Conservation (phyloP, 1,140 invertebrate species). For the Heterodera carotae region DNA sequence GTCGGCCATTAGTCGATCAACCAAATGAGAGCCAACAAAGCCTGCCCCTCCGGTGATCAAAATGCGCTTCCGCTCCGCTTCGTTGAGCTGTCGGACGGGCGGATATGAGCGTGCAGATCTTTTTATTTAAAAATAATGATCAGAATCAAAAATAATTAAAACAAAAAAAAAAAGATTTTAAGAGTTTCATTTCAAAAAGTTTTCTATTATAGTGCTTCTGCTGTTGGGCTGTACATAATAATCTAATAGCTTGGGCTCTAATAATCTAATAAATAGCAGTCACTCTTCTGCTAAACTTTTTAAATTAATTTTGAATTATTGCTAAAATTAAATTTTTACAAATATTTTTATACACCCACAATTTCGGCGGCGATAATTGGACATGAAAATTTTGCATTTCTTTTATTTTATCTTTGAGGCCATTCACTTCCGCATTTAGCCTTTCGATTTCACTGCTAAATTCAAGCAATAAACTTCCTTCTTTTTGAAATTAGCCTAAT, state of each 20-base stretch:
- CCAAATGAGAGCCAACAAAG: conserved; percentile 96
- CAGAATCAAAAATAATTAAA: no score
- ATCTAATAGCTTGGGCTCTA: no score
- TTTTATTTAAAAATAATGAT: no score
- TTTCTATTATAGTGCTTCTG: no score
- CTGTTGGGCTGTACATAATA: no score
- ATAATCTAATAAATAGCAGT: no score
- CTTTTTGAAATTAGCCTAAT: no score
- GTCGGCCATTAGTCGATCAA: conserved; percentile 88
- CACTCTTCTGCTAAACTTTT: no score
- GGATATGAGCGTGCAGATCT: no score
- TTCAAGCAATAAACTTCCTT: not conserved
- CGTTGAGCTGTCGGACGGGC: conserved; percentile 55
- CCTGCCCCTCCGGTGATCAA: conserved; percentile 94
- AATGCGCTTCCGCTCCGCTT: conserved; percentile 57
- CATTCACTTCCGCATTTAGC: conserved; percentile 31
- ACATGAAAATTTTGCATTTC: conserved; percentile 17
- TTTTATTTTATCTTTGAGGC: conserved; percentile 26
- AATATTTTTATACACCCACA: not conserved
- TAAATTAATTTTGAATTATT: not conserved
- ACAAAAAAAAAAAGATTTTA: no score
- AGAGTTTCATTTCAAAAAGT: no score
- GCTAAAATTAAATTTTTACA: no score
- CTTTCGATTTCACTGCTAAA: conserved; percentile 35
- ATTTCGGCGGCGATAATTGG: conserved; percentile 33